phyloP scores from a whole-genome alignment of 2,113 vertebrate genomes.

The Podilymbus podiceps region DNA sequence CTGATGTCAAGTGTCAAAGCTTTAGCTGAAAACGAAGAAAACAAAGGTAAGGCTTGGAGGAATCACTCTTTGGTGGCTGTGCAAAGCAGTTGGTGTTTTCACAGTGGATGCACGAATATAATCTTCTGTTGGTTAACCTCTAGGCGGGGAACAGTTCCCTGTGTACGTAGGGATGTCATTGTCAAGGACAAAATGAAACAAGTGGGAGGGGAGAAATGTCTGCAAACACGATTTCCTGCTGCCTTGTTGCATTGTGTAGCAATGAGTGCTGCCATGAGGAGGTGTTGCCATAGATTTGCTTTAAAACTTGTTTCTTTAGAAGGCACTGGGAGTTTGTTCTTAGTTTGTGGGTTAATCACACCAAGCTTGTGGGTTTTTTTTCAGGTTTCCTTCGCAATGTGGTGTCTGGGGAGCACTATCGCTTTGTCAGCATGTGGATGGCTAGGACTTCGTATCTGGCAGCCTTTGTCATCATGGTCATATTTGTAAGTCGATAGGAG shows the following conservation, averaged over 20 bases:
- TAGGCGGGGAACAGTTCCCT: not conserved
- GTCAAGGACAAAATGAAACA: conserved; percentile 3
- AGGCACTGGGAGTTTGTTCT: not conserved
- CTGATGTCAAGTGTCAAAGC: conserved; percentile 99
- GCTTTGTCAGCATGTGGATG: conserved; percentile 99
- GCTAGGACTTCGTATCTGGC: conserved; percentile 94
- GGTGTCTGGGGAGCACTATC: conserved; percentile 96
- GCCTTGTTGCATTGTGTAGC: not conserved
- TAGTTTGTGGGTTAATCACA: not conserved
- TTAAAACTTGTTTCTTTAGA: not conserved
- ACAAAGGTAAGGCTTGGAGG: conserved; percentile 82
- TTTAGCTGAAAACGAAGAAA: conserved; percentile 94
- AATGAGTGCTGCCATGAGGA: not conserved
- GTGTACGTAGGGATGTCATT: not conserved
- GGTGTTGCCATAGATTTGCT: not conserved
- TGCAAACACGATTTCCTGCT: not conserved
- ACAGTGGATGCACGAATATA: not conserved
- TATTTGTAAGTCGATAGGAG: conserved; percentile 84
- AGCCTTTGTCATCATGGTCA: conserved; percentile 98
- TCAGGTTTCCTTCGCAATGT: conserved; percentile 95
- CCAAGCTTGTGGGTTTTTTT: not conserved
- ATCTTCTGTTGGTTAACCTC: not conserved
- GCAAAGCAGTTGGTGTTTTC: not conserved
- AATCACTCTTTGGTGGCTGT: not conserved
- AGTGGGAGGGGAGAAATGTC: not conserved